Base-by-base conservation (phyloP, 2,113 vertebrate species). In the Bolborhynchus lineola region DNA sequence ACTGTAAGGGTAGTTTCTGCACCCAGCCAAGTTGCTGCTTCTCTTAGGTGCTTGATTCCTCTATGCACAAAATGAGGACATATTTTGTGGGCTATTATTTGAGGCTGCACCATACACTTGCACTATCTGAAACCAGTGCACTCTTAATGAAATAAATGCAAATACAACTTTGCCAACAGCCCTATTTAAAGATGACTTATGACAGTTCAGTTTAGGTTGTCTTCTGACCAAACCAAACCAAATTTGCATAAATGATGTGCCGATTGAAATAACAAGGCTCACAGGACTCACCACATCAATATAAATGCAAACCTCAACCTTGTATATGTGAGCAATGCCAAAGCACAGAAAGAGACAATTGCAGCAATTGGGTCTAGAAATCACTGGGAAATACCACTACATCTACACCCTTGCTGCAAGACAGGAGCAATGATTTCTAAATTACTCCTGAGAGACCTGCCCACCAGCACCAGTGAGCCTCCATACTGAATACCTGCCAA, bases 51-150 rank as follows among this genome's bases (percentile, higher is more conserved):
- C 65, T 46, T 5, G 2, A 55, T 7, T 63, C 50, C 65, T 55
- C 84, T 46, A 5, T 4, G 37, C 9, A 42, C 5, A 19, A 46
- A 78, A 42, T 1, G 7, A 20, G 52, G 31, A 17, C 0, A 0
- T 7, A n/a, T 82, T 84, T 39, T 82, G 39, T 63, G 47, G 46
- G 57, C 44, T 84, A 6, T 35, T 59, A 33, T 19, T 9, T 79
- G 42, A 63, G 64, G 33, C 29, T 41, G 70, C 44, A 90, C 17
- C 49, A 49, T 7, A 69, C 41, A 41, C 25, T 46, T 57, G 10
- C 0, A 0, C 1, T 1, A 39, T 28, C 53, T 62, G 67, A 95
- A 92, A 57, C 41, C 71, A 69, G 70, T 3, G 2, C 47, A 21
- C 26, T 75, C 67, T 39, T 67, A 31, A 37, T 11, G 15, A 88